Percentiles rank a stretch among this genome's conserved stretches.
Evolutionary conservation across 2,888 invertebrate species (phyloP).

Genomic region (Acanthoscelides obtectus): DNA sequence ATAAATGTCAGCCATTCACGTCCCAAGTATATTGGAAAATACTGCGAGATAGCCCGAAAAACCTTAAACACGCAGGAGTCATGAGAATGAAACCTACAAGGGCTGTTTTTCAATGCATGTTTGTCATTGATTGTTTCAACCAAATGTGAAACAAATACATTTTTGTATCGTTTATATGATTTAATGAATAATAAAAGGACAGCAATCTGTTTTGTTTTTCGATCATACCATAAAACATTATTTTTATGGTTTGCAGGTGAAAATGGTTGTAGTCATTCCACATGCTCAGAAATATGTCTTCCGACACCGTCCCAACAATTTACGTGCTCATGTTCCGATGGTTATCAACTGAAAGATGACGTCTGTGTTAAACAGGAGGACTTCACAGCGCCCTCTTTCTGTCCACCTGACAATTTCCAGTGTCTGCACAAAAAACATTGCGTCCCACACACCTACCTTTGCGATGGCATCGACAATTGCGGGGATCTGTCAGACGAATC

Average conservation of each 20-base stretch:
- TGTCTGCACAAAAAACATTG: constrained; percentile 50
- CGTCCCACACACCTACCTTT: constrained; percentile 63
- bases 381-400: constrained; percentile 36
- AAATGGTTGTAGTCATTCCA: constrained; percentile 36
- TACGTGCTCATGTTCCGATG: constrained; percentile 60
- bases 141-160: not conserved
- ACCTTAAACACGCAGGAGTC: too few relatives aligned
- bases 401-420: constrained; percentile 41
- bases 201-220: too few relatives aligned
- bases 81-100: too few relatives aligned
- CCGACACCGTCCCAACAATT: constrained; percentile 53
- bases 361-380: constrained; percentile 38
- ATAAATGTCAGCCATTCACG: too few relatives aligned
- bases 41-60: too few relatives aligned
- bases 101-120: too few relatives aligned
- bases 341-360: constrained; percentile 48
- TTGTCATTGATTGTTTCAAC: too few relatives aligned
- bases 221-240: too few relatives aligned
- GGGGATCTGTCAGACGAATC: constrained; percentile 72
- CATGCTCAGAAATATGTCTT: constrained; percentile 70
- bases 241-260: constrained; percentile 37
- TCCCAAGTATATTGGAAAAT: too few relatives aligned
- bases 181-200: too few relatives aligned
- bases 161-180: too few relatives aligned
- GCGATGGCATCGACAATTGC: constrained; percentile 75